phyloP scores from a whole-genome alignment of 2,113 vertebrate genomes.

The Perognathus longimembris region DNA sequence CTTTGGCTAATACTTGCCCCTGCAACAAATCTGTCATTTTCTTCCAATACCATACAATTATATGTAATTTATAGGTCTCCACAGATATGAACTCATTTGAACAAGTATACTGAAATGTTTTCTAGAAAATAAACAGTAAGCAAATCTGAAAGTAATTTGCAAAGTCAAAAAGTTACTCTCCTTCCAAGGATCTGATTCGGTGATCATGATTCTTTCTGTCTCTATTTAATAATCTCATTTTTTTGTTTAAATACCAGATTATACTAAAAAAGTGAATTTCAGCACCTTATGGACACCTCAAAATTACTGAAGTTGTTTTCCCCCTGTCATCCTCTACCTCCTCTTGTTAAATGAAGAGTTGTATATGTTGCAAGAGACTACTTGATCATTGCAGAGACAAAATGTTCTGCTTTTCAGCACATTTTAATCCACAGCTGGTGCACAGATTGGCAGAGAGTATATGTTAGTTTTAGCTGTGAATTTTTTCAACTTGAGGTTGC shows the following conservation, averaged over 20 bases:
- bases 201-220: not conserved
- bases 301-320: conserved; percentile 17
- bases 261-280: conserved; percentile 29
- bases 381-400: conserved; percentile 90
- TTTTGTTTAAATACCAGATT: conserved; percentile 52
- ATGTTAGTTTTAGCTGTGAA: conserved; percentile 89
- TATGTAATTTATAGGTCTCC: conserved; percentile 60
- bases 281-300: conserved; percentile 22
- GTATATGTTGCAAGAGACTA: conserved; percentile 85
- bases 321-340: conserved; percentile 52
- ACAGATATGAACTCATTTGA: conserved; percentile 61
- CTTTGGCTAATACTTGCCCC: conserved; percentile 16
- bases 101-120: conserved; percentile 73
- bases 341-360: conserved; percentile 81
- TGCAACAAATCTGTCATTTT: conserved; percentile 67
- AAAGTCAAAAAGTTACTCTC: conserved; percentile 63
- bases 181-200: conserved; percentile 71
- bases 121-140: conserved; percentile 75
- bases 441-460: conserved; percentile 88
- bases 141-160: conserved; percentile 71
- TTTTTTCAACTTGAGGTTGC: conserved; percentile 87
- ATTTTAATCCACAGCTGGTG: conserved; percentile 91
- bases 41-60: conserved; percentile 46
- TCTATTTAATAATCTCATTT: not conserved
- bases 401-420: conserved; percentile 92